Evolutionary conservation across 2,888 invertebrate genomes (phyloP).

Genomic region (Pollenia labialis): DNA sequence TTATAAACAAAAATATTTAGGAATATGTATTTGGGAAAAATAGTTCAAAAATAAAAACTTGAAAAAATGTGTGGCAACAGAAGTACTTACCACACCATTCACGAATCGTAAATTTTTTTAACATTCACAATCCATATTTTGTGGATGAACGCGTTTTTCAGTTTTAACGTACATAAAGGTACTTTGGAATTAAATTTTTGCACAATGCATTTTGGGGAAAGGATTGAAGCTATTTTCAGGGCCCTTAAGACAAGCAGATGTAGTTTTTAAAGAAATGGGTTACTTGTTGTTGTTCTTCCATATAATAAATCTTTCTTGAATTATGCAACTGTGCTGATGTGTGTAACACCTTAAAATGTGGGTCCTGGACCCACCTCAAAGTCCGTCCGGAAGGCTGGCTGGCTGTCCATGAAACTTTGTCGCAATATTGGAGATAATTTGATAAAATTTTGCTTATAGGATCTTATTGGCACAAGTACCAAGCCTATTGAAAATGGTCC

Average conservation of each 20-base stretch:
- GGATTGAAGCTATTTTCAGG: background rate
- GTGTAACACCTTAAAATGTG: no score
- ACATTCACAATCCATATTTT: constrained; percentile 41
- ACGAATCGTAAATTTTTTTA: constrained; percentile 22
- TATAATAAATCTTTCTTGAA: no score
- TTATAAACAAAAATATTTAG: constrained; percentile 2
- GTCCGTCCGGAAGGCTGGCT: no score
- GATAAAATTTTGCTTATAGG: no score
- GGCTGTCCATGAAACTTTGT: no score
- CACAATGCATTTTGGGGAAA: background rate
- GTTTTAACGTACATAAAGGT: constrained; percentile 15
- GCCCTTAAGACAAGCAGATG: background rate
- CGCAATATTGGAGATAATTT: no score
- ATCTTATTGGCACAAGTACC: no score
- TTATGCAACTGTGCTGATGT: no score
- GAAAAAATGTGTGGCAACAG: background rate
- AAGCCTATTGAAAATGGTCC: no score
- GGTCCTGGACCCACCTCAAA: no score
- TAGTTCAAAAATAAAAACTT: background rate
- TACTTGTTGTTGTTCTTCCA: no score
- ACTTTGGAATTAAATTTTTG: background rate
- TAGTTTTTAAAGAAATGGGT: no score
- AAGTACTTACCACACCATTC: background rate
- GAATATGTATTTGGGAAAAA: background rate
- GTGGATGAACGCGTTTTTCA: constrained; percentile 48